These are phyloP conservation scores for Drosophila atripex DNA, from an alignment of 2,888 invertebrate species.

Conservation along the genomic window DNA sequence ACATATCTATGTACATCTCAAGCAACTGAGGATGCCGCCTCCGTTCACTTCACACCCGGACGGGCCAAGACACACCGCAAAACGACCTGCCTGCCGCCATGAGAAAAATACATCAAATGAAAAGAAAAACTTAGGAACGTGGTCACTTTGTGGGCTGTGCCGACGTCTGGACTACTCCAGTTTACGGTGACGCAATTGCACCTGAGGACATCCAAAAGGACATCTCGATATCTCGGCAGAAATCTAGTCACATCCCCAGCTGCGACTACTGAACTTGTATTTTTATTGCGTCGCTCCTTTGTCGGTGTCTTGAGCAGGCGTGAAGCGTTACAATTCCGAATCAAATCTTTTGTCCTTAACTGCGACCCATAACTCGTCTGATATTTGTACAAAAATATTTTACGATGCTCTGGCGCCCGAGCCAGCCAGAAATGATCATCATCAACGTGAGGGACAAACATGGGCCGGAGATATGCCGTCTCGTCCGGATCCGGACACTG, in stretches of 20 bases:
- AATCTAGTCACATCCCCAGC: constrained; percentile 42
- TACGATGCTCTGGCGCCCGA: constrained; percentile 66
- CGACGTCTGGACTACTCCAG: constrained; percentile 16
- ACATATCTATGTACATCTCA: constrained; percentile 62
- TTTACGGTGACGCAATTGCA: constrained; percentile 67
- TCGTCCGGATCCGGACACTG: constrained; percentile 34
- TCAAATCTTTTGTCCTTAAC: constrained; percentile 63
- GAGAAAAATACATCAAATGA: neutral
- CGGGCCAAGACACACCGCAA: constrained; percentile 42
- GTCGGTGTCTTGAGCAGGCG: constrained; percentile 65
- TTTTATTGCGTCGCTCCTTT: constrained; percentile 36
- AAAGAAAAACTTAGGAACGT: constrained; percentile 18
- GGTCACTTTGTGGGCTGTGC: constrained; percentile 45
- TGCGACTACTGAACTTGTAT: constrained; percentile 53
- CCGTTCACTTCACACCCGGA: constrained; percentile 66
- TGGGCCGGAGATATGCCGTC: constrained; percentile 47
- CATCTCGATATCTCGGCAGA: constrained; percentile 7
- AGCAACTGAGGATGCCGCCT: constrained; percentile 66
- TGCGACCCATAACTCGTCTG: constrained; percentile 40
- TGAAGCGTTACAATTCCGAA: constrained; percentile 68
- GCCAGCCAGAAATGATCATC: constrained; percentile 24
- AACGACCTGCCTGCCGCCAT: constrained; percentile 32
- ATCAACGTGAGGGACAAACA: constrained; percentile 11
- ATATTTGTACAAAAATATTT: constrained; percentile 59
- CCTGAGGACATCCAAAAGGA: constrained; percentile 53